Evolutionary conservation across 1,140 invertebrate species (phyloP).

Genomic region (Ephestia elutella): DNA sequence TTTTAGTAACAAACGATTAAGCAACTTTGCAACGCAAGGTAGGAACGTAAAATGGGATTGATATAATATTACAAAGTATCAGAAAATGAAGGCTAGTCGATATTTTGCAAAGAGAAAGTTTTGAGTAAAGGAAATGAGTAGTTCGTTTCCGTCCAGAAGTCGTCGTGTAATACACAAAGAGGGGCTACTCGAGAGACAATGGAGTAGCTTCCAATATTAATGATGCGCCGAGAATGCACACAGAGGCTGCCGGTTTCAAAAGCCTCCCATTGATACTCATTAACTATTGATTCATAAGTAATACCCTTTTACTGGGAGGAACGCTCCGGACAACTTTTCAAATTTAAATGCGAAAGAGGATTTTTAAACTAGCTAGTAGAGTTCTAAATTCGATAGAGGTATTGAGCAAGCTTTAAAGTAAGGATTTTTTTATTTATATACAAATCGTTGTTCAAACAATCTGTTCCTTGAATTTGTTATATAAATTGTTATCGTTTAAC

Average conservation of each 20-base stretch:
- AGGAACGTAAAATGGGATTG: not conserved
- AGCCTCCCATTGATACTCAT: slow-evolving; percentile 69
- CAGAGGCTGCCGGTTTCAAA: slow-evolving; percentile 56
- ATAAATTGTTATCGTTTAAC: no score
- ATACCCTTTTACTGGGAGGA: slow-evolving; percentile 61
- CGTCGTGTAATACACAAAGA: slow-evolving; percentile 60
- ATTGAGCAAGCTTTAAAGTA: slow-evolving; percentile 14
- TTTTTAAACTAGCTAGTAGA: slow-evolving; percentile 33
- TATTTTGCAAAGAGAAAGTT: slow-evolving; percentile 50
- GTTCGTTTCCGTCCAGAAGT: slow-evolving; percentile 55
- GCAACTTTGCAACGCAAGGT: not conserved
- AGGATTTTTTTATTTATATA: no score
- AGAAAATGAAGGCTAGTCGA: slow-evolving; percentile 12
- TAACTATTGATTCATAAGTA: slow-evolving; percentile 74
- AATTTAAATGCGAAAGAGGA: slow-evolving; percentile 62
- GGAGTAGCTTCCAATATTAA: slow-evolving; percentile 70
- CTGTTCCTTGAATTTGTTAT: no score
- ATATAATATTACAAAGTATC: slow-evolving; percentile 10
- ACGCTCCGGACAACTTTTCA: slow-evolving; percentile 56
- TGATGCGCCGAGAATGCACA: slow-evolving; percentile 66
- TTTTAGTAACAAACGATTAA: not conserved
- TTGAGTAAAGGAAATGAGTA: slow-evolving; percentile 65
- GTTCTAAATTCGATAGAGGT: slow-evolving; percentile 19
- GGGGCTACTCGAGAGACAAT: slow-evolving; percentile 65
- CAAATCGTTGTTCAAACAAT: no score